Base-by-base conservation (phyloP, 1,140 invertebrate species). In the Popillia japonica region DNA sequence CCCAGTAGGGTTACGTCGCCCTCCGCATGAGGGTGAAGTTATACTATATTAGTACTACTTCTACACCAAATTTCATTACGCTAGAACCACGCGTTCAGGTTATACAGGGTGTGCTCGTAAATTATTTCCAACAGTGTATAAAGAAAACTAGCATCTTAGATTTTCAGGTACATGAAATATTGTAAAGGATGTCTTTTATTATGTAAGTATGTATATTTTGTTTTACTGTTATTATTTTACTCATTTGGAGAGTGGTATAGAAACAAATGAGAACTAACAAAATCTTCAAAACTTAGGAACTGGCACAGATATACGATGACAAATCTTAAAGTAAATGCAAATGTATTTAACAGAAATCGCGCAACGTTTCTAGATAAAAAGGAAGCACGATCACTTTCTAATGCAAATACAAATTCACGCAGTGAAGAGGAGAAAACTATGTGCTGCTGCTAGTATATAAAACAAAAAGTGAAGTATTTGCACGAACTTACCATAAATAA, bases 401-500 rank as follows among this genome's bases (percentile, higher is more conserved):
- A 20, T 74, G 72, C 40, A 74, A 74, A 68, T 68, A 14, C 9
- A 20, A 40, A 34, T 40, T 9, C 14, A 27, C n/a, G 41, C n/a
- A 10, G 72, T 40, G 9, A 7, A 27, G 40, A 20, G 41, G 4
- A 74, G 41, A 74, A 44, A 20, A 22, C 40, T 17, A 14, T 74
- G n/a, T 74, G 11, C 22, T 2, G 27, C 42, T 74, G 17, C 64
- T 41, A 14, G 27, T 44, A 74, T 14, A 74, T 20, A 74, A 74
- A 41, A 34, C 27, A 44, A 74, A 17, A 55, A 55, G 14, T 17
- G 48, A 55, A 14, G 34, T 27, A 74, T 74, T 40, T 74, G 40
- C 34, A 74, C 41, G 41, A 6, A 88, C 89, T 90, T 85, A 92
- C 93, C 92, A 78, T 92, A 88, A 23, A 94, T 91, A 74, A 87